Evolutionary conservation across 2,797 vertebrate genomes (phyloP), one percentile per base, ranked within the genome.

Genomic region (Neosilurus hyrtlii): DNA sequence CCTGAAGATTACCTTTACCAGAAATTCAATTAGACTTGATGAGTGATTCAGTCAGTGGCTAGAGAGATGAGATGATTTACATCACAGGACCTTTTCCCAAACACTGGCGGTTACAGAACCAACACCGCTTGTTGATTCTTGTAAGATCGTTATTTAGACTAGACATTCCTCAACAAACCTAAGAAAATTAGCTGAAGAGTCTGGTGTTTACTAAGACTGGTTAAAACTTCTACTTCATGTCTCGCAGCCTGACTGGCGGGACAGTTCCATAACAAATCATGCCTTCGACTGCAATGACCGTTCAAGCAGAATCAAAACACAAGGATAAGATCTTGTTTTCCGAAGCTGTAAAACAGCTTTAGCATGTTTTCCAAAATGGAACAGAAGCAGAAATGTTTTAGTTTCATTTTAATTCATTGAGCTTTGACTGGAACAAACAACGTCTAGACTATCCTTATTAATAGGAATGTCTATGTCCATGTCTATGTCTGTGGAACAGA

Each of bases 71-170:
- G 16, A 57, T 35, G 22, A 35, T 57, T 1, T 20, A 26, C 0
- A 16, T 2, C 71, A 73, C 26, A 35, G 16, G 9, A 30, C 52
- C 5, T 22, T 52, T 7, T 8, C 16, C 24, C 54, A 54, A 82
- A 59, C 52, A 3, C 20, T 30, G 9, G 37, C 59, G 73, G 56
- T 79, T 63, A 74, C 80, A 89, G 86, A 91, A 88, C 84, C 37
- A 71, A 88, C 86, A 89, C 87, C 82, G 87, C 86, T 85, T 65
- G 61, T 83, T 84, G 85, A 68, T 84, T 89, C 80, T 85, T 43
- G 65, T 54, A 74, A 83, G 86, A 88, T 52, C 83, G 89, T 90
- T 86, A 87, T 89, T 91, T 88, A 89, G 87, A 81, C 87, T 87
- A 87, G 84, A 85, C 87, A 92, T 76, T 84, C 78, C 86, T 87